Base-by-base conservation (phyloP, 2,113 vertebrate genomes). In the Epinephelus lanceolatus region DNA sequence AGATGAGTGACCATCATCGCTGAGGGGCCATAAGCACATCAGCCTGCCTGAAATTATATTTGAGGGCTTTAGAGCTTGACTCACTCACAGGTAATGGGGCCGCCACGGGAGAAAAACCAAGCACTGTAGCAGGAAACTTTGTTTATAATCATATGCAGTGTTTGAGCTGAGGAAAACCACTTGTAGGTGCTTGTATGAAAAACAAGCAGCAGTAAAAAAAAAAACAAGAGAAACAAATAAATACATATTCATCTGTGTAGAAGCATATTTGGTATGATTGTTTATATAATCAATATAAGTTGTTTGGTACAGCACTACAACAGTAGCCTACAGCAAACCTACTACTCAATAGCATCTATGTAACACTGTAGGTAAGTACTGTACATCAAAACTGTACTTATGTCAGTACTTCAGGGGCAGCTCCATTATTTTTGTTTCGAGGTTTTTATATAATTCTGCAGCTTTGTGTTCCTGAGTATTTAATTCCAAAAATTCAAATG, bases 1-100 rank as follows among this genome's bases (percentile, higher is more conserved):
- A 93, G 81, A 92, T 77, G 89, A 90, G 89, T 88, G 88, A 86
- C 88, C 91, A 89, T 83, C 85, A 81, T 77, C 12, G 40, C 88
- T 89, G 79, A 81, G 81, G 83, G 82, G 72, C 85, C 87, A 76
- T 74, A 63, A 78, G 85, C 84, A 83, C 88, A 78, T 86, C 87
- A 90, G 86, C 66, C 76, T 8, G 33, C 49, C 69, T 72, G 83
- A 81, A 91, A 93, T 88, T 74, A 87, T 83, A 85, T 90, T 86
- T 70, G 75, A 87, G 78, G 76, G 81, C 73, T 86, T 89, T 57
- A 73, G 85, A 73, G 88, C 88, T 88, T 86, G 84, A 90, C 86
- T 89, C 87, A 70, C 77, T 86, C 75, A 27, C 52, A 87, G 86
- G 91, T 92, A 90, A 89, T 86, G 84, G 77, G 84, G 69, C 65